Base-by-base conservation (phyloP, 2,797 vertebrate genomes). In the Rhabdomys pumilio region DNA sequence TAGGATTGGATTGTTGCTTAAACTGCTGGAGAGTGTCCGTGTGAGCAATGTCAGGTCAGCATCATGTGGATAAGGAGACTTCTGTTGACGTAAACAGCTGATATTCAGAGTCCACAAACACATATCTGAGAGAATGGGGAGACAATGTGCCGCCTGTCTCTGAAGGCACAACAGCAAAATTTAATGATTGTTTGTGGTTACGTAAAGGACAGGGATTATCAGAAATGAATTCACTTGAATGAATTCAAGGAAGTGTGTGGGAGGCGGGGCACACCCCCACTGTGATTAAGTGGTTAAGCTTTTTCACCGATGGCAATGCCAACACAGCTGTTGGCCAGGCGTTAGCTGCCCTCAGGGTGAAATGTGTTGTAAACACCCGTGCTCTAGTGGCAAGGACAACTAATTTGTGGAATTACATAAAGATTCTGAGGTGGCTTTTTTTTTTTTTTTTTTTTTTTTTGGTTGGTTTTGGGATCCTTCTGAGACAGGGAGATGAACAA, bases 171-270 rank as follows among this genome's bases (percentile, higher is more conserved):
- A 34, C 6, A 96, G 86, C n/a, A 76, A 90, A 76, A 83, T 75
- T 87, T 94, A 31, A 94, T 93, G 88, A 93, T 85, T 57, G 38
- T 77, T 65, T 63, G 20, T 81, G 57, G 53, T 69, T 82, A 69
- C 24, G 15, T 73, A 86, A 96, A 95, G 92, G 95, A 89, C 92
- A 90, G 72, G 89, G n/a, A 93, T 97, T 97, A 93, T 97, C 89
- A 97, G 89, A n/a, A 96, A 50, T 91, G 47, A 94, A 79, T 90
- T 90, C 89, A 69, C 11, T 63, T 61, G 65, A 77, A 75, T 97
- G 95, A 97, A 97, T 97, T 97, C 93, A 92, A 95, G 97, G 96
- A 98, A 97, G 86, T 84, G 44, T 8, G 22, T 10, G n/a, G 12
- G 41, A 50, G 47, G 34, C 11, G 31, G n/a, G 47, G 44, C 12